A percentile compares a stretch with the other conserved stretches of the same genome.
Evolutionary conservation across 2,113 vertebrate genomes (phyloP).

Genomic region (Mormyrus lacerda): DNA sequence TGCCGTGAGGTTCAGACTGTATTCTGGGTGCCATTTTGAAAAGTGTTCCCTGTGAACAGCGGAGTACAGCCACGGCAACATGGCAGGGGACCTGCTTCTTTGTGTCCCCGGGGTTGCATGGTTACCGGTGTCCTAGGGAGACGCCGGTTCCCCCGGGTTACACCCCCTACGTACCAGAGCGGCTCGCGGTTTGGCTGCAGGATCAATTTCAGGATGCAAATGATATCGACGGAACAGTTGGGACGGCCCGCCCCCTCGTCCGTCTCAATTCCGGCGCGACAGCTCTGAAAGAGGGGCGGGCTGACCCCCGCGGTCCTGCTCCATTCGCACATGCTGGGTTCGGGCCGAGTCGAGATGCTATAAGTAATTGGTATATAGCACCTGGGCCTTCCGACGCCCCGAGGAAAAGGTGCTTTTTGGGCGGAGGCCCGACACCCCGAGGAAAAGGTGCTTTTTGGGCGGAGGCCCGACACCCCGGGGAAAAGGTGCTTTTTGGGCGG

Average conservation of each 20-base stretch:
- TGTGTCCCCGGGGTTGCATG: neutral
- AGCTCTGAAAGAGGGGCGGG: neutral
- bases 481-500: neutral
- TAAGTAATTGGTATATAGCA: neutral
- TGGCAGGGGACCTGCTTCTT: neutral
- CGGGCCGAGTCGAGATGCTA: neutral
- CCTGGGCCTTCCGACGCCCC: neutral
- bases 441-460: neutral
- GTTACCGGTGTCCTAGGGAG: neutral
- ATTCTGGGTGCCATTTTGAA: neutral
- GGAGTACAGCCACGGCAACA: neutral
- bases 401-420: neutral
- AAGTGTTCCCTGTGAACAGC: neutral
- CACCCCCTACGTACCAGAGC: neutral
- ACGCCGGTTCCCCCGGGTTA: neutral
- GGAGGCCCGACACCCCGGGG: neutral
- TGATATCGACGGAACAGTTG: neutral
- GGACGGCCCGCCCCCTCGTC: neutral
- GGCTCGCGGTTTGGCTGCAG: neutral
- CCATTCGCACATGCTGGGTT: neutral
- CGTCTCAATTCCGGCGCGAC: neutral
- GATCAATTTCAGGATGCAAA: conserved; percentile 10
- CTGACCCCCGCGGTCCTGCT: neutral
- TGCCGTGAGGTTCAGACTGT: neutral
- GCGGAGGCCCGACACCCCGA: neutral